These are phyloP conservation scores for Erebia palarica DNA, from an alignment of 2,888 invertebrate species.

Conservation along the genomic window DNA sequence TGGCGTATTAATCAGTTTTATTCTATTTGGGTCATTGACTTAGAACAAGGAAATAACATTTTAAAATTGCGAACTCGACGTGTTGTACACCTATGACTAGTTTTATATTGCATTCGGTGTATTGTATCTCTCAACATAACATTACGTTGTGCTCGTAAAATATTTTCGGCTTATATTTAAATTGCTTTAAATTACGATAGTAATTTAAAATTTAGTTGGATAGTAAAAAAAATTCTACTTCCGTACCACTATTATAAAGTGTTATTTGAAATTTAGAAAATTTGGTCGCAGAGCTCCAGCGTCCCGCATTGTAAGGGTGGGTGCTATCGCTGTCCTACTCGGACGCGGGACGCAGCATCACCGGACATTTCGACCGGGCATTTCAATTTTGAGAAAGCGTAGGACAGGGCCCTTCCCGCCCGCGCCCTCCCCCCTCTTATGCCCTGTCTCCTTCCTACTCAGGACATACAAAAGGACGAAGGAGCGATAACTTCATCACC, in stretches of 20 bases:
- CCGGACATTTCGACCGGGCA: conserved; percentile 84
- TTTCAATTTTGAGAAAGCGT: conserved; percentile 84
- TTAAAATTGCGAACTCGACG: conserved; percentile 32
- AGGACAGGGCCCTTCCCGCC: conserved; percentile 73
- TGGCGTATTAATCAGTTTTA: conserved; percentile 36
- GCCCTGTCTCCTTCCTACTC: conserved; percentile 73
- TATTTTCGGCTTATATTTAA: not conserved
- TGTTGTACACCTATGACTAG: conserved; percentile 20
- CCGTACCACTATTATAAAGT: conserved; percentile 47
- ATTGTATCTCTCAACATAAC: conserved; percentile 9
- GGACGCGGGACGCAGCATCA: conserved; percentile 83
- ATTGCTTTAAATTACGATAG: not conserved
- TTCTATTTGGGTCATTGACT: conserved; percentile 58
- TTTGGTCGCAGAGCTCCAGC: conserved; percentile 75
- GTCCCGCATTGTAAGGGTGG: conserved; percentile 81
- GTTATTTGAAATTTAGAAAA: conserved; percentile 76
- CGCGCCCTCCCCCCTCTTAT: conserved; percentile 58
- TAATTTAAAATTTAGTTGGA: not conserved
- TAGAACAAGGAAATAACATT: conserved; percentile 55
- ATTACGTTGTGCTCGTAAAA: not conserved
- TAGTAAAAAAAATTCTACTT: conserved; percentile 7
- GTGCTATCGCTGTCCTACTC: conserved; percentile 80
- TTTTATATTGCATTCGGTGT: conserved; percentile 21
- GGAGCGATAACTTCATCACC: conserved; percentile 83
- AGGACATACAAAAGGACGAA: conserved; percentile 83